phyloP scores from a whole-genome alignment of 2,113 vertebrate species.

The Grallaria varia region DNA sequence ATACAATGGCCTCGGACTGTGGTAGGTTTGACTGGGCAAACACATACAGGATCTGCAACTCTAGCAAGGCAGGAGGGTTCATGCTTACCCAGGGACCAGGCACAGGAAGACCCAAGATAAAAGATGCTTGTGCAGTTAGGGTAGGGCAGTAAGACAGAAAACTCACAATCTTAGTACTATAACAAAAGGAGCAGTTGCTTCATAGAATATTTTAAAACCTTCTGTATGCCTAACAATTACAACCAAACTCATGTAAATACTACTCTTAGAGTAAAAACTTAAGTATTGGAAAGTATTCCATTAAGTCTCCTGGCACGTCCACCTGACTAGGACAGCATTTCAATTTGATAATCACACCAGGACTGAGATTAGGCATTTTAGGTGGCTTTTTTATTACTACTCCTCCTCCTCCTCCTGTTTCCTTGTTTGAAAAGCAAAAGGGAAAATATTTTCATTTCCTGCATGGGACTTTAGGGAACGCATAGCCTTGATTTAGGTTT shows the following conservation, averaged over 20 bases:
- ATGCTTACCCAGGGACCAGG: rapidly evolving
- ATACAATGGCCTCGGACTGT: background rate
- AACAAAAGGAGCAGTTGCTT: background rate
- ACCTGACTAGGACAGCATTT: background rate
- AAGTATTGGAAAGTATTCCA: background rate
- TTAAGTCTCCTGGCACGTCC: background rate
- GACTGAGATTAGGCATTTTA: background rate
- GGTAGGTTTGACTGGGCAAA: background rate
- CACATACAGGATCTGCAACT: background rate
- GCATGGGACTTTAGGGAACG: background rate
- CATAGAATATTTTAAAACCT: background rate
- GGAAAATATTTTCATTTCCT: background rate
- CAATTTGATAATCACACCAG: background rate
- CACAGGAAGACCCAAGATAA: background rate
- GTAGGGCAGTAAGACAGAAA: rapidly evolving
- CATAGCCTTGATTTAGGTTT: background rate
- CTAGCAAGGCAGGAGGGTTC: background rate
- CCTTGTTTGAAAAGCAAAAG: background rate
- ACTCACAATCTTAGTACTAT: background rate
- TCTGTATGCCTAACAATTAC: background rate
- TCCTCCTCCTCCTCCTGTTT: background rate
- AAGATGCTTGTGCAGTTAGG: background rate
- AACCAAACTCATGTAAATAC: background rate
- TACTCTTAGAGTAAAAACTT: background rate
- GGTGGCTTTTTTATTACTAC: background rate